Evolutionary conservation across 2,888 invertebrate species (phyloP).

Genomic region (Heteropelma amictum): DNA sequence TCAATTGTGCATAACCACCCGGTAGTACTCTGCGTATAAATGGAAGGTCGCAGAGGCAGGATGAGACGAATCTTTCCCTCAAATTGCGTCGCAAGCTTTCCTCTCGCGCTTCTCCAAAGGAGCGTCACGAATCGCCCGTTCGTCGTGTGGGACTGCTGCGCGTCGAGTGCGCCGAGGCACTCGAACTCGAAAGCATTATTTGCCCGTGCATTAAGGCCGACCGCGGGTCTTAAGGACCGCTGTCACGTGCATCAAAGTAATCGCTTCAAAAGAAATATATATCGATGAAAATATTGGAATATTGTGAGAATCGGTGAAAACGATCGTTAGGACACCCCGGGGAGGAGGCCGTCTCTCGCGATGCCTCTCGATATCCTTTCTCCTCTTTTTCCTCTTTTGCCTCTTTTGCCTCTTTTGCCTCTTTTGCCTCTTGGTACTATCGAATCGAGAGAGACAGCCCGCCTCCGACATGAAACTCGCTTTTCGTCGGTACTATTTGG

Average conservation of each 20-base stretch:
- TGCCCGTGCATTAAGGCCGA: slow-evolving; percentile 54
- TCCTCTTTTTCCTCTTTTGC: too few relatives aligned
- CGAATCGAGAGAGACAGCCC: slow-evolving; percentile 60
- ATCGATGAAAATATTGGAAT: not conserved
- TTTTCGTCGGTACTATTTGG: slow-evolving; percentile 62
- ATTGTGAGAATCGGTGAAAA: not conserved
- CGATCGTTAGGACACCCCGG: slow-evolving; percentile 23
- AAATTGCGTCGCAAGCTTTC: slow-evolving; percentile 41
- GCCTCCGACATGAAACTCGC: slow-evolving; percentile 62
- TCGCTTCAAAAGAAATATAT: not conserved
- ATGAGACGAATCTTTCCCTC: slow-evolving; percentile 41
- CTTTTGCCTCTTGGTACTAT: slow-evolving; percentile 30
- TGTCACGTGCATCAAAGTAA: slow-evolving; percentile 44
- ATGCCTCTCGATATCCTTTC: too few relatives aligned
- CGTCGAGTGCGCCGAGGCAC: slow-evolving; percentile 49
- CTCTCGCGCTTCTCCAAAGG: slow-evolving; percentile 12
- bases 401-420: too few relatives aligned
- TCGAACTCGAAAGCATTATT: slow-evolving; percentile 40
- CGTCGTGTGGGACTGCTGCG: slow-evolving; percentile 16
- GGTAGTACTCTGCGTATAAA: slow-evolving; percentile 60
- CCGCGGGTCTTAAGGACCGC: slow-evolving; percentile 39
- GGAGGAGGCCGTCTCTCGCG: slow-evolving; percentile 12
- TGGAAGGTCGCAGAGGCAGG: slow-evolving; percentile 57
- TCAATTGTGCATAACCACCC: slow-evolving; percentile 74
- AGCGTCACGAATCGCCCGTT: not conserved